Base-by-base conservation (phyloP, 2,113 vertebrate species). In the Meles meles region DNA sequence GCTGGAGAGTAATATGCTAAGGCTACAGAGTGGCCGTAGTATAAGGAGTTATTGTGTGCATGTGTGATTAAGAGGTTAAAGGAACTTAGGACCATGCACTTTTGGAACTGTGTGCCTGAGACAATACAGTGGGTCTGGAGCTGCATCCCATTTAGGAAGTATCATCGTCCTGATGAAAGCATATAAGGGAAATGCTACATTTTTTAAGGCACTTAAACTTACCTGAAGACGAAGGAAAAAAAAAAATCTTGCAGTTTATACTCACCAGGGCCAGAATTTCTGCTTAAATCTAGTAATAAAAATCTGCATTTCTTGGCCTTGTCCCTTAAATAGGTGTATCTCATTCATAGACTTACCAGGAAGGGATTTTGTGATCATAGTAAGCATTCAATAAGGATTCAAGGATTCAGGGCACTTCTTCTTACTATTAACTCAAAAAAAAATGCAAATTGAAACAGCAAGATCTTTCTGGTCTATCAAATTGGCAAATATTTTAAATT, bases 401-500 rank as follows among this genome's bases (percentile, higher is more conserved):
- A 72, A 93, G 65, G 29, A 93, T 96, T 89, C 49, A 80, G 87
- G 61, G 21, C 55, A 87, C 59, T 93, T 8, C n/a, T 79, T 92
- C 52, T 92, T 94, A 31, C 29, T 92, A 67, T 76, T 95, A 92
- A 91, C 89, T 47, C 34, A 67, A 67, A 67, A 92, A 67, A 92
- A 97, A 94, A 92, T 96, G 87, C 74, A 97, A 98, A 97, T 94
- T 76, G 76, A 80, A 93, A 67, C 87, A 96, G 92, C 57, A 96
- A 87, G 87, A 74, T 95, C 72, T 94, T 96, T 93, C 85, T 97
- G 96, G 89, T 88, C 79, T 96, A 96, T 92, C 31, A 80, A 92
- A 87, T 55, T 96, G 95, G 94, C 94, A 98, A 96, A 98, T 96
- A 96, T 96, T 98, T 97, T 92, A 97, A 97, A 93, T 96, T 87